Evolutionary conservation across 2,797 vertebrate species (phyloP).

Genomic region (Poeciliopsis paucimaculata): DNA sequence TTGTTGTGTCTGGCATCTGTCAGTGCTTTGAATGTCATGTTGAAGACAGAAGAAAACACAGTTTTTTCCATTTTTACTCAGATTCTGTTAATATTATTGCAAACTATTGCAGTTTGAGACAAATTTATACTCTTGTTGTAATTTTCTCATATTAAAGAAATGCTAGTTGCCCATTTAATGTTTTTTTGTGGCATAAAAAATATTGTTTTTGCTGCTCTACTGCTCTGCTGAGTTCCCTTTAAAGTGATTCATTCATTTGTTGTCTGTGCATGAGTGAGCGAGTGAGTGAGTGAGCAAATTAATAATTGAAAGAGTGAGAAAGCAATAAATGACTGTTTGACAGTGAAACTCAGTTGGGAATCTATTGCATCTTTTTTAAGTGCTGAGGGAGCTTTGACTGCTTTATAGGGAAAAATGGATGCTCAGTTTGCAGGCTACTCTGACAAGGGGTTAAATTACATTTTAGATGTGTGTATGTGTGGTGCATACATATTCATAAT

Average conservation of each 20-base stretch:
- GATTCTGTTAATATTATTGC: constrained; percentile 67
- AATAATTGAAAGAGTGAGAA: constrained; percentile 15
- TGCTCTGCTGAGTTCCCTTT: background rate
- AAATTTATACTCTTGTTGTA: constrained; percentile 55
- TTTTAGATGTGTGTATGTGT: constrained; percentile 24
- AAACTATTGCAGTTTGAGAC: constrained; percentile 71
- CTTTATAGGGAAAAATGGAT: constrained; percentile 61
- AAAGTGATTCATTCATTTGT: constrained; percentile 11
- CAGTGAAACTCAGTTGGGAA: constrained; percentile 39
- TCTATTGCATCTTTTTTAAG: constrained; percentile 46
- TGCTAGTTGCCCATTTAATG: constrained; percentile 56
- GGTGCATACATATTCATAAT: background rate
- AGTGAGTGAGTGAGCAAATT: constrained; percentile 17
- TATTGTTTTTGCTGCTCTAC: constrained; percentile 51
- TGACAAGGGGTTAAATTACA: constrained; percentile 59
- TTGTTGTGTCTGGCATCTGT: constrained; percentile 63
- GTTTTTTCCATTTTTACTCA: constrained; percentile 56
- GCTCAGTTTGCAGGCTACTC: constrained; percentile 53
- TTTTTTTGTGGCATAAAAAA: constrained; percentile 52
- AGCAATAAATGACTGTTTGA: constrained; percentile 20
- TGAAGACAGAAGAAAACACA: constrained; percentile 47
- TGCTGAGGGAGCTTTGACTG: constrained; percentile 54
- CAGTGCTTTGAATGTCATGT: constrained; percentile 63
- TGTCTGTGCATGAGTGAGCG: background rate
- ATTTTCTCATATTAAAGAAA: constrained; percentile 53